Evolutionary conservation across 1,140 invertebrate species (phyloP).

Genomic region (Micrasema minimum): DNA sequence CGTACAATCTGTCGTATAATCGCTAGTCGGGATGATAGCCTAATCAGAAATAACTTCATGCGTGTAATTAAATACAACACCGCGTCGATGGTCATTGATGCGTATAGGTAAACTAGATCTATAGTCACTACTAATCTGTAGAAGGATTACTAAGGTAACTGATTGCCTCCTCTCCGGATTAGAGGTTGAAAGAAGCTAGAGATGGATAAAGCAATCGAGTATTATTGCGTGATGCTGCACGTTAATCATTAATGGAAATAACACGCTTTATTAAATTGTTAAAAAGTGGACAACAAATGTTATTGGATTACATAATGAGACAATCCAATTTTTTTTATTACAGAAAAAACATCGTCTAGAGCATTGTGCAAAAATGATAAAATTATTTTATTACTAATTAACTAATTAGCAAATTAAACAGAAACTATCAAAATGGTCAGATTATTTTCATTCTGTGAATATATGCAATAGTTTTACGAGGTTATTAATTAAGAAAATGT

Average conservation of each 20-base stretch:
- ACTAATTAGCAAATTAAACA: no score
- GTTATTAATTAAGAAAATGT: no score
- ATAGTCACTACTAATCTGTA: no score
- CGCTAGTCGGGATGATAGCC: background rate
- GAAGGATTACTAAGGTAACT: background rate
- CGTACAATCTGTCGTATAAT: slow-evolving; percentile 11
- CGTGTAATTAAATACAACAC: slow-evolving; percentile 25
- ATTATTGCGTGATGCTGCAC: slow-evolving; percentile 25
- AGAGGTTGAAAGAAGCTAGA: background rate
- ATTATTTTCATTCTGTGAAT: no score
- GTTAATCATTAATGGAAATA: slow-evolving; percentile 11
- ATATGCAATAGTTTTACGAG: no score
- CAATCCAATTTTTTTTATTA: no score
- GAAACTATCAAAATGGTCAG: no score
- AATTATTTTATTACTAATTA: no score
- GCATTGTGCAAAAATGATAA: no score
- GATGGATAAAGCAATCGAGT: background rate
- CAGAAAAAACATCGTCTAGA: no score
- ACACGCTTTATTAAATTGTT: slow-evolving; percentile 9
- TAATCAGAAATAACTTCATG: background rate
- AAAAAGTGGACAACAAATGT: no score
- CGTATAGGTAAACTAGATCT: background rate
- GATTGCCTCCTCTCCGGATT: background rate
- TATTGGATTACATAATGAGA: no score
- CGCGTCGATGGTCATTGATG: slow-evolving; percentile 13